Base-by-base conservation (phyloP, 1,140 invertebrate species). In the Aleiodes sp. region DNA sequence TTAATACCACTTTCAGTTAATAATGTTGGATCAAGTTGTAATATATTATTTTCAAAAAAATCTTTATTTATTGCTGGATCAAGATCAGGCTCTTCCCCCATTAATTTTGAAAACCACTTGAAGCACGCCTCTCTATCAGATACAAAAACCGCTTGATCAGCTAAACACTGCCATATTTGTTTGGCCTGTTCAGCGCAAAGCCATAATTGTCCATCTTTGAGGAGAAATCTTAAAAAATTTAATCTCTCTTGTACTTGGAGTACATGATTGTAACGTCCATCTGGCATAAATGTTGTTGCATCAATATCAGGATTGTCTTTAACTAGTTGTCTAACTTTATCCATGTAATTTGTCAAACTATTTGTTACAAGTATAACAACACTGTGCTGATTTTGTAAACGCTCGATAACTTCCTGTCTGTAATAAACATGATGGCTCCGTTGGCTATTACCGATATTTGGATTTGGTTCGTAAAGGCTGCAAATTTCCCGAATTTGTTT, bases 51-150 rank as follows among this genome's bases (percentile, higher is more conserved):
- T 86, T 97, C 94, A 88, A 99, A 98, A 88, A 99, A 99, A 80
- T 97, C 94, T 82, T 94, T 92, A 79, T 97, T 98, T 69, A 98
- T 97, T 75, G 96, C 95, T 12, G 97, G 97, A 87, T 99, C 97
- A 52, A 99, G 87, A 86, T 99, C 97, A 4, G 96, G 96, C 80
- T 98, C 97, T 75, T 98, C 96, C 3, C 96, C 96, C 96, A 98
- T 98, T 60, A 98, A 86, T 87, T 98, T 97, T n/a, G 96, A 96
- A 87, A 99, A 99, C 97, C 97, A 99, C 78, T 96, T 96, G 86
- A 99, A 99, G 86, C 97, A 99, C 2, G 96, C 94, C 84, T 99
- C 97, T 41, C 97, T 89, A 85, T 99, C 98, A 2, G 92, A 92
- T 2, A 92, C 86, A 83, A 97, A 98, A 1, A 97, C 95, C 6